phyloP scores from a whole-genome alignment of 2,888 invertebrate species.

The Eupithecia subfuscata region DNA sequence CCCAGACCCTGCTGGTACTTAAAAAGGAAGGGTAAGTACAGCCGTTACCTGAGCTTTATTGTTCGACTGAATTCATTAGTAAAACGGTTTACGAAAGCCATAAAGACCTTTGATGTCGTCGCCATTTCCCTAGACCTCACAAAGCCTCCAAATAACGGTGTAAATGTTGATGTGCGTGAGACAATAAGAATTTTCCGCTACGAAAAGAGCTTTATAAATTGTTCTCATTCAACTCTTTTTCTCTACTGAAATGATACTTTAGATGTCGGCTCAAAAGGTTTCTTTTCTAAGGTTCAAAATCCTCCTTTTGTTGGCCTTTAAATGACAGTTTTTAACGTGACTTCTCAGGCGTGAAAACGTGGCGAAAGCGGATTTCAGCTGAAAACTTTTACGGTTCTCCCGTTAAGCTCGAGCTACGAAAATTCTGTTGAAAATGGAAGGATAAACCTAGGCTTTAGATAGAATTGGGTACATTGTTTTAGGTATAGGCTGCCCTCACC shows the following conservation, averaged over 20 bases:
- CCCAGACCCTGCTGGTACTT: neutral
- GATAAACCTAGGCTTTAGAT: neutral
- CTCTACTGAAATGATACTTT: neutral
- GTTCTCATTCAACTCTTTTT: neutral
- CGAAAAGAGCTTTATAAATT: slow-evolving; percentile 1
- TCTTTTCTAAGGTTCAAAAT: neutral
- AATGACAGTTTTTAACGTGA: neutral
- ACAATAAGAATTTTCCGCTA: neutral
- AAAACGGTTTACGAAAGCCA: neutral
- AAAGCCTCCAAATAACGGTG: slow-evolving; percentile 1
- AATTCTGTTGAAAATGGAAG: neutral
- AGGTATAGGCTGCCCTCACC: no score
- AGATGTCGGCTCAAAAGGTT: neutral
- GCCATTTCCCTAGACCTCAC: neutral
- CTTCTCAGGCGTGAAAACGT: neutral
- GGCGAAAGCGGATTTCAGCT: neutral
- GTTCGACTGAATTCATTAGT: slow-evolving; percentile 1
- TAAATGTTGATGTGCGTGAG: neutral
- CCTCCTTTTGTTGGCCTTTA: neutral
- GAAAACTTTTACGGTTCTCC: neutral
- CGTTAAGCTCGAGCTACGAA: neutral
- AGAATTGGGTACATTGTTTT: no score
- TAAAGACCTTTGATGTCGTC: neutral
- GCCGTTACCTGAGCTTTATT: neutral
- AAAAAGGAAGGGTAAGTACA: neutral